phyloP scores from a whole-genome alignment of 1,140 invertebrate species.

The Aphelinus atriplicis region DNA sequence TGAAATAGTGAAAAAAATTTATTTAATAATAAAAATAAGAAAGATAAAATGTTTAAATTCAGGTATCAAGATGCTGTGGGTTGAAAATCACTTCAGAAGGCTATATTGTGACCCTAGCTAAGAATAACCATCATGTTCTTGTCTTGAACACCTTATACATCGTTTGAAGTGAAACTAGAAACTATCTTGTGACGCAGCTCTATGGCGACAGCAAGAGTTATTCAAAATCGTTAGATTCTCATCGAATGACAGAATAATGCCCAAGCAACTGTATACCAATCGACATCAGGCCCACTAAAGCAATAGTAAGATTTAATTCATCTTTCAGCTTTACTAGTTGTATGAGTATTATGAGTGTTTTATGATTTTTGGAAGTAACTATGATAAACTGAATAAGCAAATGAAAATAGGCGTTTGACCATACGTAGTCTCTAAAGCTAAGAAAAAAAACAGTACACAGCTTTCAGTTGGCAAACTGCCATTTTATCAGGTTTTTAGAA shows the following conservation, averaged over 20 bases:
- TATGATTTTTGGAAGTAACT: slow-evolving; percentile 56
- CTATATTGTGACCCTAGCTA: slow-evolving; percentile 95
- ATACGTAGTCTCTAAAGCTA: slow-evolving; percentile 57
- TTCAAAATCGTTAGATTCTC: slow-evolving; percentile 47
- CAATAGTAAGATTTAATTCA: slow-evolving; percentile 56
- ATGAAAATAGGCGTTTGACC: slow-evolving; percentile 41
- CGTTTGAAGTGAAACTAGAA: slow-evolving; percentile 71
- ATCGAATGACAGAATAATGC: slow-evolving; percentile 53
- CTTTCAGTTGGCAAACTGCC: slow-evolving; percentile 63
- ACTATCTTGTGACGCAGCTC: slow-evolving; percentile 15
- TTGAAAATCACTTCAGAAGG: slow-evolving; percentile 96
- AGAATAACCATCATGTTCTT: slow-evolving; percentile 98
- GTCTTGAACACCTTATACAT: slow-evolving; percentile 95
- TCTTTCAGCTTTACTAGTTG: slow-evolving; percentile 57
- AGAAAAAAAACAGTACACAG: slow-evolving; percentile 46
- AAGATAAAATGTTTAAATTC: background rate
- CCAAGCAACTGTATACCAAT: slow-evolving; percentile 43
- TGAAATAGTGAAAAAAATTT: slow-evolving; percentile 27
- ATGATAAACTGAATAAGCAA: slow-evolving; percentile 8
- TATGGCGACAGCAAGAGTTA: slow-evolving; percentile 35
- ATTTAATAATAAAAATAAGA: background rate
- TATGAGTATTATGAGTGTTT: slow-evolving; percentile 55
- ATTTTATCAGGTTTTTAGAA: slow-evolving; percentile 41
- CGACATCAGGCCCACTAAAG: slow-evolving; percentile 63
- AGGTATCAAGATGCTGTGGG: slow-evolving; percentile 97